Base-by-base conservation (phyloP, 2,797 vertebrate species). In the Dermochelys coriacea region DNA sequence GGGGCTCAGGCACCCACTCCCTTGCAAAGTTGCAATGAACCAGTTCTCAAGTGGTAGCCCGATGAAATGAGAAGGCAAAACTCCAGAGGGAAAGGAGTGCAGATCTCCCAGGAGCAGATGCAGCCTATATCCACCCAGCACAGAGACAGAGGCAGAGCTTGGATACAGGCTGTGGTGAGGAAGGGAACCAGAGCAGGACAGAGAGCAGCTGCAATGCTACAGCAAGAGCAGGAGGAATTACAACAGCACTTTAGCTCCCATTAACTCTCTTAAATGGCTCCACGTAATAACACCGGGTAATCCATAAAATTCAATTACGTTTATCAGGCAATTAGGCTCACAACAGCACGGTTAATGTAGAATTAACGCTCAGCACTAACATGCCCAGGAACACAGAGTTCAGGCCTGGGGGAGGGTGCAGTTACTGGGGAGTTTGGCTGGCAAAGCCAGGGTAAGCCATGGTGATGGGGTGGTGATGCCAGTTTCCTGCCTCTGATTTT, bases 301-400 rank as follows among this genome's bases (percentile, higher is more conserved):
- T 95, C 88, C 95, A 80, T 94, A 91, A 89, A 75, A 94, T 94
- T 96, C 97, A 93, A 55, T 93, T 96, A 89, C 55, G 80, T 97
- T 97, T 91, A 91, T 95, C 97, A 97, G 88, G 93, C 86, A 97
- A 87, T 96, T 96, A 93, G 94, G 93, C 90, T 71, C 90, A 95
- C 74, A 79, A 83, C 92, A 85, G 95, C 2, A 50, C 87, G 2
- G 55, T 59, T 54, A 86, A 51, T 68, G 75, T 55, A 71, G 91
- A 97, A 96, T 4, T 9, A 92, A 94, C 0, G 0, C 86, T 61
- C 93, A 34, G 49, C 57, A 75, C 74, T 52, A 27, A 0, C 0
- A 41, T 77, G 45, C 52, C 82, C 80, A n/a, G 59, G 25, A 85
- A 80, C 0, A 1, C 0, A 2, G 68, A 45, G 50, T 4, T 87